Percentiles rank a stretch among this genome's conserved stretches.
Evolutionary conservation across 2,113 vertebrate genomes (phyloP).

Genomic region (Atractosteus spatula): DNA sequence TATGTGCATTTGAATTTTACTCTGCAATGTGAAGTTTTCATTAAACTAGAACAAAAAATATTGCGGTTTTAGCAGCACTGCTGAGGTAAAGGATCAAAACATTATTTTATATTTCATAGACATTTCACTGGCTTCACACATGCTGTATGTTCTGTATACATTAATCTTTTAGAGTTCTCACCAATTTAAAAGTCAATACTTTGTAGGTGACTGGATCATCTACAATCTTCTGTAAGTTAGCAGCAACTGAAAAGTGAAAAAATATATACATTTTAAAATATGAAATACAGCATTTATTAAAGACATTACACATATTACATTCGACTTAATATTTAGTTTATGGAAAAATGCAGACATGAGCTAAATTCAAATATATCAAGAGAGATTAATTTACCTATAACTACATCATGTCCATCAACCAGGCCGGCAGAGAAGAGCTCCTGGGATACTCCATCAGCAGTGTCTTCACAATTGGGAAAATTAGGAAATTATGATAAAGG

Average conservation of each 20-base stretch:
- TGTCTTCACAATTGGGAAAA: constrained; percentile 68
- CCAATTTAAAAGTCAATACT: constrained; percentile 97
- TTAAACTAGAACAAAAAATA: no score
- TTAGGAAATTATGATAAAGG: not conserved
- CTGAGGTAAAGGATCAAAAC: no score
- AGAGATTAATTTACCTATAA: constrained; percentile 79
- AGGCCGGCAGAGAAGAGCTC: constrained; percentile 96
- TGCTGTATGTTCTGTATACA: not conserved
- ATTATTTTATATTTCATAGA: not conserved
- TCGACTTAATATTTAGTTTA: not conserved
- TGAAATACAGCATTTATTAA: not conserved
- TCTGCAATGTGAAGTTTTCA: no score
- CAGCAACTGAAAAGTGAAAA: constrained; percentile 85
- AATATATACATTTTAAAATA: constrained; percentile 12
- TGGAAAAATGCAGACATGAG: not conserved
- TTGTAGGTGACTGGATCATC: constrained; percentile 93
- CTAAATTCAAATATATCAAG: constrained; percentile 2
- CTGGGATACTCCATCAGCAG: constrained; percentile 96
- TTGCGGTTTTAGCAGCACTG: no score
- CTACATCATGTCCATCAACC: constrained; percentile 92
- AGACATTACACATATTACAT: no score
- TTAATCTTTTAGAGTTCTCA: constrained; percentile 67
- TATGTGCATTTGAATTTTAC: no score
- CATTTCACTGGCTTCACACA: not conserved
- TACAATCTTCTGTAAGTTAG: constrained; percentile 98